phyloP scores from a whole-genome alignment of 2,888 invertebrate species.

The Lydus trimaculatus region DNA sequence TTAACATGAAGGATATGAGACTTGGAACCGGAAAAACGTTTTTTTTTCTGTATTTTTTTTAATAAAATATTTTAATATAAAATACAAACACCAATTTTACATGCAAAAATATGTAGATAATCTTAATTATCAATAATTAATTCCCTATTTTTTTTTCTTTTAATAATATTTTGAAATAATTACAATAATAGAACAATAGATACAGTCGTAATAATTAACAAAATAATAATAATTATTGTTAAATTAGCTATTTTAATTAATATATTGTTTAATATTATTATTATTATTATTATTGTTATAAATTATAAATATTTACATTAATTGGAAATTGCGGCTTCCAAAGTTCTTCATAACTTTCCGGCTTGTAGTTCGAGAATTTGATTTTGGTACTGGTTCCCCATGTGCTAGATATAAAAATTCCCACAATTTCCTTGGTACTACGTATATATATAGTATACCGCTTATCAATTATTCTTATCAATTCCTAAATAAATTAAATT shows the following conservation, averaged over 20 bases:
- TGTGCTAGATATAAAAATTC: not conserved
- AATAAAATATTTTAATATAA: slow-evolving; percentile 34
- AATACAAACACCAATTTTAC: slow-evolving; percentile 42
- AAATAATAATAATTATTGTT: not conserved
- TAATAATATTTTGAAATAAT: slow-evolving; percentile 11
- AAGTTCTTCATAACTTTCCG: not conserved
- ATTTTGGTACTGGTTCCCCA: not conserved
- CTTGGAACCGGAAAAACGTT: not conserved
- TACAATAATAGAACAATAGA: slow-evolving; percentile 1
- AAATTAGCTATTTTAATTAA: not conserved
- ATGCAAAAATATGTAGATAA: slow-evolving; percentile 29
- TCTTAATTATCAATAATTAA: slow-evolving; percentile 14
- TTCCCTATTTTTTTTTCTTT: slow-evolving; percentile 3
- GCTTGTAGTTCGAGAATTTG: not conserved
- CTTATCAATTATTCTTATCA: not conserved
- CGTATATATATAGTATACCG: not conserved
- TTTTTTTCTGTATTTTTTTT: not conserved
- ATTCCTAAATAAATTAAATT: not conserved
- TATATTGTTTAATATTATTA: not conserved
- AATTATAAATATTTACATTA: slow-evolving; percentile 1
- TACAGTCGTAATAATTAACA: not conserved
- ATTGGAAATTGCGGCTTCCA: not conserved
- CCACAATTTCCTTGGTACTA: not conserved
- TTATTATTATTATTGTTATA: not conserved
- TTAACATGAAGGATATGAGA: not conserved